phyloP scores from a whole-genome alignment of 2,888 invertebrate species.

The Micropterix aruncella region DNA sequence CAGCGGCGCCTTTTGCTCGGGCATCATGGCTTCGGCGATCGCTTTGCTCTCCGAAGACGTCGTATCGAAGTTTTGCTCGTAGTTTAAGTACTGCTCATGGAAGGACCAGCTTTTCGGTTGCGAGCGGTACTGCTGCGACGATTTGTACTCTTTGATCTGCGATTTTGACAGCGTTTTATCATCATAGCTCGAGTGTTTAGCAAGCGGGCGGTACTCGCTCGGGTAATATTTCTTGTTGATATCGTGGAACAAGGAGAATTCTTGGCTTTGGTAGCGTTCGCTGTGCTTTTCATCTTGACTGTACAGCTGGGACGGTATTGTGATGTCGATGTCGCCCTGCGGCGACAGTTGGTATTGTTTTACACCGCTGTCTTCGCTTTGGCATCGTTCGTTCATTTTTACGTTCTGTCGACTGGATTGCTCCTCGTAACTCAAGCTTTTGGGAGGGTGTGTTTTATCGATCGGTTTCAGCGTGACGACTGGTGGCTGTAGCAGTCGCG shows the following conservation, averaged over 20 bases:
- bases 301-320: slow-evolving; percentile 39
- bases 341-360: slow-evolving; percentile 30
- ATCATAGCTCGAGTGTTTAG: slow-evolving; percentile 51
- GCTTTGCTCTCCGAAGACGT: slow-evolving; percentile 21
- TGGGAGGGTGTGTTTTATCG: slow-evolving; percentile 29
- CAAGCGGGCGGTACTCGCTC: slow-evolving; percentile 41
- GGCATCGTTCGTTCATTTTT: slow-evolving; percentile 39
- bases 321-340: slow-evolving; percentile 40
- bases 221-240: slow-evolving; percentile 27
- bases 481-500: slow-evolving; percentile 16
- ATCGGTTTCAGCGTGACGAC: slow-evolving; percentile 22
- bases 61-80: slow-evolving; percentile 22
- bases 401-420: slow-evolving; percentile 27
- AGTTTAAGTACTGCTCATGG: slow-evolving; percentile 43
- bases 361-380: slow-evolving; percentile 43
- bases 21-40: slow-evolving; percentile 4
- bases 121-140: slow-evolving; percentile 38
- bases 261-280: slow-evolving; percentile 50
- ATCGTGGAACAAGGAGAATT: slow-evolving; percentile 38
- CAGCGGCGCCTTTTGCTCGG: slow-evolving; percentile 19
- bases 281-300: slow-evolving; percentile 47
- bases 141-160: slow-evolving; percentile 49
- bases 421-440: slow-evolving; percentile 37
- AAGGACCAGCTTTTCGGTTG: slow-evolving; percentile 49
- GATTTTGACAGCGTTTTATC: slow-evolving; percentile 47